These are phyloP conservation scores for Setipinna tenuifilis DNA, from an alignment of 2,797 vertebrate species.

Conservation along the genomic window DNA sequence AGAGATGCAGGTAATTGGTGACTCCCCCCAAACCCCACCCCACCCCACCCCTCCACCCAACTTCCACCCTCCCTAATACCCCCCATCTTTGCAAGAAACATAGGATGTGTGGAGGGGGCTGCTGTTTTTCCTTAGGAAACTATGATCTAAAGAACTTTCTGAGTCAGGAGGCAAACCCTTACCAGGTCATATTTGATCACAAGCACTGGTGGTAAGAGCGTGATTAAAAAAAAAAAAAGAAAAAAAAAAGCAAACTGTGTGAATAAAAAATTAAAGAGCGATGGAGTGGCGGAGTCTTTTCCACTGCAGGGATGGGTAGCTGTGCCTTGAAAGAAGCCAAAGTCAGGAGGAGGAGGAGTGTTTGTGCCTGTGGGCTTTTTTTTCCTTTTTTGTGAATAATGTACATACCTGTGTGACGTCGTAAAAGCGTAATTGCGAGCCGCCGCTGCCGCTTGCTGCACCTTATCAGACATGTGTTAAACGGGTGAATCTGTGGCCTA, in stretches of 20 bases:
- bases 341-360: constrained; percentile 27
- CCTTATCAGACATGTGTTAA: constrained; percentile 87
- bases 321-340: constrained; percentile 38
- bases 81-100: neutral
- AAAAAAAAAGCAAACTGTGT: neutral
- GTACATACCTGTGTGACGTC: constrained; percentile 76
- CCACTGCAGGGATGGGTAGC: constrained; percentile 8
- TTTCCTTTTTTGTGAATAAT: constrained; percentile 76
- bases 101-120: neutral
- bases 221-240: neutral
- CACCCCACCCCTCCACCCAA: neutral
- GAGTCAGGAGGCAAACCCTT: neutral
- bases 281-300: neutral
- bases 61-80: no score
- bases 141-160: constrained; percentile 1
- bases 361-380: constrained; percentile 34
- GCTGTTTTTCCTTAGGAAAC: constrained; percentile 4
- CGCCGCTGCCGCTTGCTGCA: constrained; percentile 83
- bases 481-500: constrained; percentile 45
- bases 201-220: neutral
- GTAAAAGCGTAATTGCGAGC: constrained; percentile 76
- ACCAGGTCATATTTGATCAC: constrained; percentile 5
- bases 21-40: neutral
- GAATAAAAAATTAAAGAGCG: neutral
- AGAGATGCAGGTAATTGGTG: neutral